Conservation (phyloP, 2,797 vertebrate genomes). For the Lepus oiostolus region DNA sequence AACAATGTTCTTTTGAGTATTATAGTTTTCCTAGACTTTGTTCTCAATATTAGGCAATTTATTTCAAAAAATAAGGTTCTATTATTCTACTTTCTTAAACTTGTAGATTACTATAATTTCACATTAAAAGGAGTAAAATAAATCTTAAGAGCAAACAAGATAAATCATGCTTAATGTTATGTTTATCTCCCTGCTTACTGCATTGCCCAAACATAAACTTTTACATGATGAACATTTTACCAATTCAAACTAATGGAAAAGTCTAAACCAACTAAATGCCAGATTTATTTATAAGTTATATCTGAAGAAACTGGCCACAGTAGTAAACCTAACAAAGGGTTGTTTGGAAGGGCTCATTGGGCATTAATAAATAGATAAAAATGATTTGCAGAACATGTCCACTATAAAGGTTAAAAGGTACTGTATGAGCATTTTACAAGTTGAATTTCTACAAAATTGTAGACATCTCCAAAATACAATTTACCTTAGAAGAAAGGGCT, state of each 20-base stretch:
- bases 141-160: constrained; percentile 45
- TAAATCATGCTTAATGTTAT: constrained; percentile 7
- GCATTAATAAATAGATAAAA: constrained; percentile 56
- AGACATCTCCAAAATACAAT: not conserved
- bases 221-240: constrained; percentile 56
- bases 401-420: constrained; percentile 56
- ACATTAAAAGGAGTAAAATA: constrained; percentile 49
- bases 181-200: constrained; percentile 34
- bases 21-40: constrained; percentile 74
- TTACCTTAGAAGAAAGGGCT: constrained; percentile 46
- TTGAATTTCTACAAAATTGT: constrained; percentile 57
- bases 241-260: constrained; percentile 39
- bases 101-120: constrained; percentile 35
- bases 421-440: constrained; percentile 15
- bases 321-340: not conserved
- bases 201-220: constrained; percentile 49
- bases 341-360: not conserved
- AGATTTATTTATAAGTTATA: constrained; percentile 36
- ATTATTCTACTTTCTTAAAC: constrained; percentile 71
- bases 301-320: constrained; percentile 24
- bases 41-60: constrained; percentile 60
- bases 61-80: constrained; percentile 69
- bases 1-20: constrained; percentile 81
- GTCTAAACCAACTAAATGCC: not conserved
- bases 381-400: constrained; percentile 40